Evolutionary conservation across 2,888 invertebrate species (phyloP), one percentile per base, ranked within the genome.

Genomic region (Leptinotarsa tumamoca): DNA sequence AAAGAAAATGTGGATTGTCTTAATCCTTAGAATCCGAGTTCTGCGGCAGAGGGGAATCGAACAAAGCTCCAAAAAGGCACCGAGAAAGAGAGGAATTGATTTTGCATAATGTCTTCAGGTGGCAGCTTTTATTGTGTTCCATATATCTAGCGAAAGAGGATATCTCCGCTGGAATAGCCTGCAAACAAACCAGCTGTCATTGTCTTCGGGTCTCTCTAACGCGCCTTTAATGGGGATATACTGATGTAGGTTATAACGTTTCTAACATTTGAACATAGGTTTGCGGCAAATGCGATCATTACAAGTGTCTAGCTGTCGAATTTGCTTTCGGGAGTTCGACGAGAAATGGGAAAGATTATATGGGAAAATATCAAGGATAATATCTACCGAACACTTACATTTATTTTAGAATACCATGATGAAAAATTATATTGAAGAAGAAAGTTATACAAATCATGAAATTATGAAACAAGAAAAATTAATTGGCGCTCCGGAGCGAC

Each of bases 61-160:
- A 87, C 86, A 87, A 87, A 87, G 87, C 86, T 80, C 74, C 76
- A 71, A 70, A 76, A 74, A 68, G 83, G 77, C 75, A 78, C 73
- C 79, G 82, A 83, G 84, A 80, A 86, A 84, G 87, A 87, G 84
- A 87, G 85, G 89, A 89, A 89, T 89, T 89, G 89, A 89, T 89
- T 89, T 89, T 89, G 89, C 89, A 89, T 89, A 89, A 89, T 88
- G 89, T 89, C 87, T 88, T 87, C 88, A 88, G 88, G 89, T 89
- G 88, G 88, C 69, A 85, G 86, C 83, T 88, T 88, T 88, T 88
- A 88, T 88, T 88, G 88, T 88, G 86, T 86, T 86, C 88, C 88
- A 88, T 88, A 88, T 88, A 88, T 88, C 87, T 87, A 84, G 84
- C 82, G 85, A 84, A 84, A 85, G 84, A 81, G 82, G 83, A 83